Evolutionary conservation across 2,113 vertebrate genomes (phyloP).

Genomic region (Crotalus helleri): DNA sequence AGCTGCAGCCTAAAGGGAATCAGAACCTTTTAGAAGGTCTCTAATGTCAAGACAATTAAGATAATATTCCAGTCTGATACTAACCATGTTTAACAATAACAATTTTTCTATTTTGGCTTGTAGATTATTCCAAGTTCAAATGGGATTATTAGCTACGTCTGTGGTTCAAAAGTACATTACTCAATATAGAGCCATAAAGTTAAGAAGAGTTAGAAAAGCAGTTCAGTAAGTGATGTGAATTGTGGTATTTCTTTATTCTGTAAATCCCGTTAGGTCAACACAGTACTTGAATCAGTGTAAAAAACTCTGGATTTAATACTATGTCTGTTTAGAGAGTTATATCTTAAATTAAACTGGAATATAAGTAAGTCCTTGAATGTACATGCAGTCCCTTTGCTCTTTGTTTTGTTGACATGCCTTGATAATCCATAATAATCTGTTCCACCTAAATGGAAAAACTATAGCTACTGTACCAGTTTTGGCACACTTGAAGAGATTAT

Average conservation of each 20-base stretch:
- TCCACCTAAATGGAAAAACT: not conserved
- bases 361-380: not conserved
- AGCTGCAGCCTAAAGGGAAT: not conserved
- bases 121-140: not conserved
- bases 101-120: not conserved
- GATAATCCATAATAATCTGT: not conserved
- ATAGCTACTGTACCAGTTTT: not conserved
- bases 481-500: not conserved
- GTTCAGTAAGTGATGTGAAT: not conserved
- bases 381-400: not conserved
- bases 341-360: not conserved
- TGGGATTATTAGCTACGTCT: not conserved
- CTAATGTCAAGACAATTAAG: not conserved
- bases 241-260: not conserved
- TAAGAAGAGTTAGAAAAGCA: not conserved
- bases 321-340: not conserved
- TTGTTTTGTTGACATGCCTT: not conserved
- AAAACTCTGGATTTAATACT: not conserved
- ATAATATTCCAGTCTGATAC: not conserved
- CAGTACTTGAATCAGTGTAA: not conserved
- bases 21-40: not conserved
- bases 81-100: not conserved
- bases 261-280: not conserved
- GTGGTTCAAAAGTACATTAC: not conserved
- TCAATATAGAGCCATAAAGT: not conserved